Base-by-base conservation (phyloP, 2,113 vertebrate genomes). In the Origma solitaria region DNA sequence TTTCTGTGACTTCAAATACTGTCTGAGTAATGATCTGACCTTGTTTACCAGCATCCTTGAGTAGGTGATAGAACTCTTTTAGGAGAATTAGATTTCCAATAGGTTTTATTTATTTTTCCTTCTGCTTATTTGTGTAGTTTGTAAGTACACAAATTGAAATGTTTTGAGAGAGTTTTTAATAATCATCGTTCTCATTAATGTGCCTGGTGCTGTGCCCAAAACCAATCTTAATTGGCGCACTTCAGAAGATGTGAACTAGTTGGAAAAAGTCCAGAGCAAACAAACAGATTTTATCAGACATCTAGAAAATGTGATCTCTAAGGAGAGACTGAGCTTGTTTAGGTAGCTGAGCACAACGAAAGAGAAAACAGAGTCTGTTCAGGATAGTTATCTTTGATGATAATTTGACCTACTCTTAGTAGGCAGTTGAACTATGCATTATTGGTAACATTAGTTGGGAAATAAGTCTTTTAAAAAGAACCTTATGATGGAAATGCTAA, bases 191-290 rank as follows among this genome's bases (percentile, higher is more conserved):
- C 82, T 92, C 90, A 90, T 86, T 96, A 94, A 88, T 57, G 58
- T 88, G 61, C 30, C 71, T 96, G 94, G 68, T 95, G n/a, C 82
- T 88, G 47, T 93, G 90, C 91, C 84, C 90, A 90, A 92, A 95
- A 86, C 71, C 90, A 45, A 77, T 95, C 64, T 94, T 95, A 97
- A 95, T 92, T 95, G 90, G 64, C 88, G 91, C 82, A 66, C 82
- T 96, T 95, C 88, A 92, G 90, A 93, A 95, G 88, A 93, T 92
- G 71, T 90, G 68, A 86, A 61, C 71, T 73, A 53, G 49, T 51
- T 93, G 88, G 88, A 92, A 78, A 58, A 27, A 50, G 54, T 83
- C 80, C 94, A 97, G 82, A 86, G 71, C 45, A 95, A 92, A 91
- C 57, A 78, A 80, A 79, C 75, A 88, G 65, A 85, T 88, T 93